phyloP scores from a whole-genome alignment of 2,113 vertebrate genomes.

The Hippocampus guttulatus region DNA sequence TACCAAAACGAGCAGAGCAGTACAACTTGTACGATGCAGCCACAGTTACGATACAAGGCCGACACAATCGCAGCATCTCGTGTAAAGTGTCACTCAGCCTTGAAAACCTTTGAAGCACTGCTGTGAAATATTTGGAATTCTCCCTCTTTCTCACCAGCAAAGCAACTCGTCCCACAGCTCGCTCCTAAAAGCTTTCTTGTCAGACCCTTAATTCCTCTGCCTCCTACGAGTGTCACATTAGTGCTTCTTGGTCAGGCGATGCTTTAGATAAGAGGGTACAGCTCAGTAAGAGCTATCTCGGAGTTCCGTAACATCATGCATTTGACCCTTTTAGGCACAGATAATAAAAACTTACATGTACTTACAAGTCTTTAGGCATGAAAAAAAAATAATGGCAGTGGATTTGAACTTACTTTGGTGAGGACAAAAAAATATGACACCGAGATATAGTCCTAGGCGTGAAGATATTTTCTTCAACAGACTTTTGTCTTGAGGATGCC shows the following conservation, averaged over 20 bases:
- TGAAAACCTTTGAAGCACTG: neutral
- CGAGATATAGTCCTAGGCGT: neutral
- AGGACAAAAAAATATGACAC: neutral
- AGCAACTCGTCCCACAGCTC: conserved; percentile 12
- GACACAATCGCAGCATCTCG: neutral
- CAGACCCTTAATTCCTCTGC: neutral
- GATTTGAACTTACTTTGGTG: too few relatives aligned
- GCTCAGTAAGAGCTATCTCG: neutral
- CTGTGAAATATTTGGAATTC: conserved; percentile 20
- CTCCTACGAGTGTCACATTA: neutral
- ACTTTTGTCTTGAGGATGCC: neutral
- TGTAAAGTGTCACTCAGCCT: neutral
- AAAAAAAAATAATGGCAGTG: too few relatives aligned
- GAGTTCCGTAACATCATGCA: neutral
- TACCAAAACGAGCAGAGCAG: neutral
- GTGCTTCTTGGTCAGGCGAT: neutral
- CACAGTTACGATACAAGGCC: neutral
- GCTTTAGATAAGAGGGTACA: neutral
- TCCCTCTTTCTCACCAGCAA: conserved; percentile 1
- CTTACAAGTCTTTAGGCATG: too few relatives aligned
- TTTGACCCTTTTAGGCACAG: too few relatives aligned
- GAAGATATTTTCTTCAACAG: neutral
- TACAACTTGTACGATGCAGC: neutral
- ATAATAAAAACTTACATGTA: too few relatives aligned
- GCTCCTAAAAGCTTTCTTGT: conserved; percentile 14